Base-by-base conservation (phyloP, 2,113 vertebrate species). In the Aspiorhynchus laticeps region DNA sequence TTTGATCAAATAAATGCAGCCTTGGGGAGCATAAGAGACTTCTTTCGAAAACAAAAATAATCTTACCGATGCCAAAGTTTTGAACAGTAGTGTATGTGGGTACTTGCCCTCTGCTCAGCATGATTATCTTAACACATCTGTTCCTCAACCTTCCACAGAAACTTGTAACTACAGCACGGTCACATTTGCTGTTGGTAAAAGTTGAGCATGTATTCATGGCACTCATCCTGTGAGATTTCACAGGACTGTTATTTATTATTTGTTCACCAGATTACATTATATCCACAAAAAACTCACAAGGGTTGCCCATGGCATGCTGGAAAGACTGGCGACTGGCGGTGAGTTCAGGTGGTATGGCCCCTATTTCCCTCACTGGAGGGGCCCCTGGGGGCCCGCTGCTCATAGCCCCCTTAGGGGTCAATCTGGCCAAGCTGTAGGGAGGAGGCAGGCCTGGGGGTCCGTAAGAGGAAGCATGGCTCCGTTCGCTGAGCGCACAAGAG, bases 291-390 rank as follows among this genome's bases (percentile, higher is more conserved):
- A 99, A 99, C 93, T 99, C 98, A 21, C 98, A 99, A 83, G 98
- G 97, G 91, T 98, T 99, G 86, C 97, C 98, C 97, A 99, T 98
- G 21, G 98, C 97, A 87, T 97, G 98, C 95, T 99, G 98, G 92
- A 99, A 98, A 89, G 98, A 99, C 93, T 99, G 98, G 80, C 97
- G 96, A 88, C 98, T 99, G 41, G 95, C 97, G 0, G 96, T 99
- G 91, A 99, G 96, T 93, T 99, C 98, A 0, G 98, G 97, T 26
- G 97, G 97, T 7, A 98, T 90, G 0, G 96, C 90, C 12, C 95
- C 92, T 83, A 99, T 94, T 93, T 99, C 98, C 9, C 97, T 95
- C 59, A 97, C 95, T 0, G 98, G 97, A 0, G 98, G 98, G 0
- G 94, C 97, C 43, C 97, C 97, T 0, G 98, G 98, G 0, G 98